Base-by-base conservation (phyloP, 2,888 invertebrate genomes). In the Rhagonycha lutea region DNA sequence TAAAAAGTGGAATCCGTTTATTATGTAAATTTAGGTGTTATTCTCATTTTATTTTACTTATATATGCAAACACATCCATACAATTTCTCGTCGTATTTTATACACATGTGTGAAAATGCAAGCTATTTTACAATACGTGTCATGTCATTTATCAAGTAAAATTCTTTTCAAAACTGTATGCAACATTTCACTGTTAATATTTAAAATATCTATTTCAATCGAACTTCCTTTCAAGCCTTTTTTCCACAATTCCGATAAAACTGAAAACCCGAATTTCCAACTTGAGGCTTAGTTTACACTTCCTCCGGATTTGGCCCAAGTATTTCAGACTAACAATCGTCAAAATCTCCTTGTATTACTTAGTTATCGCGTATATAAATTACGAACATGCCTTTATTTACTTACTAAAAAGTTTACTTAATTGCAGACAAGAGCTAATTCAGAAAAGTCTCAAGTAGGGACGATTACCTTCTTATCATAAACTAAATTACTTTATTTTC, bases 71-170 rank as follows among this genome's bases (percentile, higher is more conserved):
- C 63, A 71, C 69, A 74, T 74, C 70, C 74, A 74, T 74, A 74
- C 70, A 69, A 69, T 73, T 76, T 67, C 69, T 61, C 11, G 61
- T 69, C 72, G 32, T 72, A 72, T 77, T 77, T 77, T 72, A 76
- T 71, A 74, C 71, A 69, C 68, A 70, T 73, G 74, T 70, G 76
- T 70, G 77, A 74, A 74, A 77, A 77, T 74, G 74, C 74, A 74
- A 62, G 76, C 76, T 68, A 71, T 74, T 77, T 61, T 68, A 70
- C 77, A 68, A 72, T 72, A 69, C 72, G 69, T 72, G 77, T 77
- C 71, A 74, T 68, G 76, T 68, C 76, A 61, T 76, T 76, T 73
- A 76, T 76, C 73, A 76, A 32, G 68, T 62, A 70, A 73, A 74
- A 76, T 65, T 65, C 26, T 65, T 26, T 65, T 65, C 47, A 47